Conservation (phyloP, 2,113 vertebrate genomes). For the Phalacrocorax carbo region DNA sequence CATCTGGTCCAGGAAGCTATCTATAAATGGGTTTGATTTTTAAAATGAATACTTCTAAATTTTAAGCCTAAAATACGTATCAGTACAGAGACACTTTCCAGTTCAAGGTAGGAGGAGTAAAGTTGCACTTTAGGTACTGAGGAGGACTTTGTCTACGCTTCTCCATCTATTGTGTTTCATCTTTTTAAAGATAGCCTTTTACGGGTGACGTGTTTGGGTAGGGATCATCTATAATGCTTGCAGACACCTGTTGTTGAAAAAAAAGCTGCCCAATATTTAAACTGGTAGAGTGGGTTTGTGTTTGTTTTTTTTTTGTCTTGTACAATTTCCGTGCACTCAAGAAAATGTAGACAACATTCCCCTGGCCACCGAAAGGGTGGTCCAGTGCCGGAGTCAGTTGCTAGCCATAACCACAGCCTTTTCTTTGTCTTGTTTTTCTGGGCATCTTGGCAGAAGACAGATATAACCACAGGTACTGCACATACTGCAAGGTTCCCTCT, state of each 20-base stretch:
- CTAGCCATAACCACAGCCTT: not conserved
- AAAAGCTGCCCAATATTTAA: not conserved
- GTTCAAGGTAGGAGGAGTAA: not conserved
- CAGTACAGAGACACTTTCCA: not conserved
- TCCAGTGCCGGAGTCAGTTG: not conserved
- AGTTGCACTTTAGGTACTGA: not conserved
- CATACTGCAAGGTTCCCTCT: not conserved
- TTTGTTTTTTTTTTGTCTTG: not conserved
- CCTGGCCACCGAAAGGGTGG: not conserved
- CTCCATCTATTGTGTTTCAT: not conserved
- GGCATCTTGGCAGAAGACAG: not conserved
- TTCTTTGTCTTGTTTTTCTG: not conserved
- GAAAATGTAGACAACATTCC: not conserved
- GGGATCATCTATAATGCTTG: not conserved
- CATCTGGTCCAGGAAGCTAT: not conserved
- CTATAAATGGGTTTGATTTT: not conserved
- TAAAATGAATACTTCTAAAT: not conserved
- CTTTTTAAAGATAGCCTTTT: not conserved
- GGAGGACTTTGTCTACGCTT: not conserved
- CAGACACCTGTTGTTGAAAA: not conserved
- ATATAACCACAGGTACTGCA: not conserved
- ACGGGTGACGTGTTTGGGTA: not conserved
- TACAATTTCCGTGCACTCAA: not conserved
- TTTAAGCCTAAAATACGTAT: not conserved
- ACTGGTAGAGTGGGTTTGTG: not conserved